Base-by-base conservation (phyloP, 1,140 invertebrate genomes). In the Drosophila sulfurigaster region DNA sequence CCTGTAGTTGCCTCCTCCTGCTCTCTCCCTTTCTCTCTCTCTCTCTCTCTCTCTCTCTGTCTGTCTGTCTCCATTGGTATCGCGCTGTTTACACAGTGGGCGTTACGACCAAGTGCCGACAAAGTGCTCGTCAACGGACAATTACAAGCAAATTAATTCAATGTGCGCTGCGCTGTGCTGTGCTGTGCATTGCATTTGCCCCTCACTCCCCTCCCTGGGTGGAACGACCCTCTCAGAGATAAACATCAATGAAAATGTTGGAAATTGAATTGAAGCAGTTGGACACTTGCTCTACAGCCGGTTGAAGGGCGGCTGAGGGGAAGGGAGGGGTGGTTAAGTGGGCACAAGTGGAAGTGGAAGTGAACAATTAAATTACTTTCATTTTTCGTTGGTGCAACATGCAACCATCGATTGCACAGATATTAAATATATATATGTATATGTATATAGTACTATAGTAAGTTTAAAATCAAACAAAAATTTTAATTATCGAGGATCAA, bases 61-160 rank as follows among this genome's bases (percentile, higher is more conserved):
- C 35, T 35, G 16, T 15, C 11, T 57, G 7, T 6, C 70, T 64
- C 46, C 32, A 35, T 67, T 38, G 46, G 16, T 72, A 11, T 25
- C 7, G 59, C 15, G 35, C n/a, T 70, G 48, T 78, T 78, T 71
- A 35, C 48, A 16, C 52, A 70, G 80, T 82, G 75, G 75, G 80
- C 65, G 79, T 78, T 78, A 52, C 70, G 69, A 52, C 58, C 77
- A 63, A 83, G 73, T 82, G 79, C 82, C 82, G 79, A 82, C 82
- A 86, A 86, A 86, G 82, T 82, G 82, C 83, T 86, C 76, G 79
- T 86, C 82, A 87, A 87, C 71, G 70, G 68, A 88, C 83, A 87
- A 88, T 88, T 88, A 87, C 82, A 87, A 82, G 79, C 79, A 78
- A 87, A 88, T 88, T 87, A 87, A 87, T 87, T 87, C 68, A 87